phyloP scores from a whole-genome alignment of 2,797 vertebrate genomes.

The Rhabdophis nuchalis region DNA sequence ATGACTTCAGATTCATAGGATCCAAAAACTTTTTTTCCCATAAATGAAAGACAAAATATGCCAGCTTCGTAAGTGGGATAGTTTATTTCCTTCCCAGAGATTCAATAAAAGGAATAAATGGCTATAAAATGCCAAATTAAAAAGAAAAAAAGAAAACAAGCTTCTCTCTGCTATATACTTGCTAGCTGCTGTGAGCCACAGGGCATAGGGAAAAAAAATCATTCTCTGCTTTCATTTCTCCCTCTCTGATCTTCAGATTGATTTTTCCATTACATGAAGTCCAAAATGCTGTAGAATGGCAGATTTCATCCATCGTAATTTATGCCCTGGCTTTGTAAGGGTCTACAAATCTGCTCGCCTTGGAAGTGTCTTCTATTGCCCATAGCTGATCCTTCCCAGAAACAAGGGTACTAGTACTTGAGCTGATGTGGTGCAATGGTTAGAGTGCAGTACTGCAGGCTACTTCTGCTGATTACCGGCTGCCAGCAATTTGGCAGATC shows the following conservation, averaged over 20 bases:
- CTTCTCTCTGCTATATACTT: background rate
- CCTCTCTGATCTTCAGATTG: background rate
- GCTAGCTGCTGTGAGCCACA: background rate
- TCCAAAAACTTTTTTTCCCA: too few relatives aligned
- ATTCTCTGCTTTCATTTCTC: background rate
- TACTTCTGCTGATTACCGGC: too few relatives aligned
- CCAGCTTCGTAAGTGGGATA: background rate
- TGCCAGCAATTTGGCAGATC: too few relatives aligned
- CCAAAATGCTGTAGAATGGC: background rate
- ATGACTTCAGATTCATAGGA: background rate
- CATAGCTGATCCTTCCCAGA: background rate
- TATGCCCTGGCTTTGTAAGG: background rate
- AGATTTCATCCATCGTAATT: background rate
- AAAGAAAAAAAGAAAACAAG: background rate
- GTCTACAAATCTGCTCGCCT: background rate
- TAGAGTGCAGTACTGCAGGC: too few relatives aligned
- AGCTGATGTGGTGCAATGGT: too few relatives aligned
- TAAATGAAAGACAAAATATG: background rate
- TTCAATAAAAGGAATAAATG: background rate
- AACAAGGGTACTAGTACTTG: background rate
- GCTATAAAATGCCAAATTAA: background rate
- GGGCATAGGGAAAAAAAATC: background rate
- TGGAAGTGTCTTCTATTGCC: background rate
- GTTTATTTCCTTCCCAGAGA: background rate
- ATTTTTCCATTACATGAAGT: background rate